Evolutionary conservation across 1,140 invertebrate genomes (phyloP).

Genomic region (Drosophila athabasca): DNA sequence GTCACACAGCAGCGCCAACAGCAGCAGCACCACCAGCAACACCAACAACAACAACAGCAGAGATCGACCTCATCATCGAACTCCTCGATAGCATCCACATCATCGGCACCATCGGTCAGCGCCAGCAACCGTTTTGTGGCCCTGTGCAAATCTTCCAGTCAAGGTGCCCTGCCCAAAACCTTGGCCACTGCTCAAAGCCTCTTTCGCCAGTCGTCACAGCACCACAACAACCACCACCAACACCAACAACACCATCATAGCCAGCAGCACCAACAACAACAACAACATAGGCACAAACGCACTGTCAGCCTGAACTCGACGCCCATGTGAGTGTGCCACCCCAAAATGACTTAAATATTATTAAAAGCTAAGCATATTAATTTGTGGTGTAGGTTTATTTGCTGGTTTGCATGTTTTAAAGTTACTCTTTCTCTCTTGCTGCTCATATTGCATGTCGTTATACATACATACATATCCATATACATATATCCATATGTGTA

Average conservation of each 20-base stretch:
- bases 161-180: conserved; percentile 71
- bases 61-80: conserved; percentile 54
- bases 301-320: conserved; percentile 65
- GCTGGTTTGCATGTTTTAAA: conserved; percentile 64
- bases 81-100: conserved; percentile 52
- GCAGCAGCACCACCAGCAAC: conserved; percentile 54
- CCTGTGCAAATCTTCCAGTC: conserved; percentile 69
- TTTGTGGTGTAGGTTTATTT: conserved; percentile 65
- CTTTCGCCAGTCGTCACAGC: conserved; percentile 52
- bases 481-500: conserved; percentile 13
- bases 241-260: conserved; percentile 26
- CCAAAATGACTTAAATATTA: conserved; percentile 7
- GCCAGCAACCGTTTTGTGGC: conserved; percentile 50
- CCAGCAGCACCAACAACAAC: conserved; percentile 21
- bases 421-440: conserved; percentile 29
- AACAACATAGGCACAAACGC: conserved; percentile 62
- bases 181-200: conserved; percentile 70
- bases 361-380: conserved; percentile 33
- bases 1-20: conserved; percentile 73
- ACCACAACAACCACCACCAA: conserved; percentile 56
- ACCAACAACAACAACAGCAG: conserved; percentile 36
- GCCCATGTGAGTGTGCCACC: conserved; percentile 64
- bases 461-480: conserved; percentile 17
- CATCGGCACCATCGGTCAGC: conserved; percentile 31
- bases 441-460: conserved; percentile 63